Evolutionary conservation across 2,113 vertebrate species (phyloP).

Genomic region (Ramphastos sulfuratus): DNA sequence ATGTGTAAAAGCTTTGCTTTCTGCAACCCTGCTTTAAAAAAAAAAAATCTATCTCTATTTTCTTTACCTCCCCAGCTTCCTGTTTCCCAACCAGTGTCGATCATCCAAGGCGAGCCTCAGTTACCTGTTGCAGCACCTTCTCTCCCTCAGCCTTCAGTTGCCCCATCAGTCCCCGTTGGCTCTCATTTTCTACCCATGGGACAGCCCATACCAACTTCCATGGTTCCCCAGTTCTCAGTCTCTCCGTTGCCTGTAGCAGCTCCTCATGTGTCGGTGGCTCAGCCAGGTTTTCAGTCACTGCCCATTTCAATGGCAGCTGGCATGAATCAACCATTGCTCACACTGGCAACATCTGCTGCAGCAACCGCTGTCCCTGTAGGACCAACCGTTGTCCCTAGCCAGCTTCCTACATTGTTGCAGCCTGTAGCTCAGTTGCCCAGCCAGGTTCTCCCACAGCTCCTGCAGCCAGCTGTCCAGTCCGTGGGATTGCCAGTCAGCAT

Average conservation of each 20-base stretch:
- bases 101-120: slow-evolving; percentile 80
- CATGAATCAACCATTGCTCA: slow-evolving; percentile 75
- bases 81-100: slow-evolving; percentile 79
- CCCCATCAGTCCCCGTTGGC: slow-evolving; percentile 73
- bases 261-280: slow-evolving; percentile 72
- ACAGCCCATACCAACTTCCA: slow-evolving; percentile 71
- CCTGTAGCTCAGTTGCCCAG: slow-evolving; percentile 78
- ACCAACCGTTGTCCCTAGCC: slow-evolving; percentile 73
- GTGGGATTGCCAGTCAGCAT: slow-evolving; percentile 88
- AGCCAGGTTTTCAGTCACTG: slow-evolving; percentile 77
- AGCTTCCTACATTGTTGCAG: slow-evolving; percentile 77
- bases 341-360: slow-evolving; percentile 71
- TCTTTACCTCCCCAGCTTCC: slow-evolving; percentile 85
- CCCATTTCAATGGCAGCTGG: slow-evolving; percentile 76
- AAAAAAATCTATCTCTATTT: slow-evolving; percentile 74
- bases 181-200: slow-evolving; percentile 79
- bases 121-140: slow-evolving; percentile 77
- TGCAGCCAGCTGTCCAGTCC: slow-evolving; percentile 80
- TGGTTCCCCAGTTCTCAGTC: slow-evolving; percentile 75
- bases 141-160: slow-evolving; percentile 73
- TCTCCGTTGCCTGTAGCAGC: slow-evolving; percentile 75
- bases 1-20: slow-evolving; percentile 76
- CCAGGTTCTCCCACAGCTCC: slow-evolving; percentile 81
- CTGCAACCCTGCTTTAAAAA: slow-evolving; percentile 73
- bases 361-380: slow-evolving; percentile 68